phyloP scores from a whole-genome alignment of 2,797 vertebrate species.

The Hafferia zeledoni region DNA sequence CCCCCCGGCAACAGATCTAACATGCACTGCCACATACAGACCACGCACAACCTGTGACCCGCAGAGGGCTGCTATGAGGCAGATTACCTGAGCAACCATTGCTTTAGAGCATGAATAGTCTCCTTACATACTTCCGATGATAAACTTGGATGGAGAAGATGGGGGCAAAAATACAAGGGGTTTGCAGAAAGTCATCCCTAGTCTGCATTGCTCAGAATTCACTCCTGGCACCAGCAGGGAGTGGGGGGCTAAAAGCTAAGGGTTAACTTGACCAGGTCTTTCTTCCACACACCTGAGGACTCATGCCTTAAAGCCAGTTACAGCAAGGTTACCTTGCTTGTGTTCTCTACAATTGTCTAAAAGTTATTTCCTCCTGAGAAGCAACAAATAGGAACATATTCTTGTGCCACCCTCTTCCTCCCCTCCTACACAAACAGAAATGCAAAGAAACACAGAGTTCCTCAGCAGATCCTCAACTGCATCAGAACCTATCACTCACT shows the following conservation, averaged over 20 bases:
- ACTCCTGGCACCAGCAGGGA: not conserved
- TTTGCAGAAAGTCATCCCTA: not conserved
- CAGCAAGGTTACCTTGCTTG: not conserved
- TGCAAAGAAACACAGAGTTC: not conserved
- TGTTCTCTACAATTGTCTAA: not conserved
- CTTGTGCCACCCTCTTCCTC: not conserved
- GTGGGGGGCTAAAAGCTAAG: not conserved
- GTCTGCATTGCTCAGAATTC: not conserved
- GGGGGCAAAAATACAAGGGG: not conserved
- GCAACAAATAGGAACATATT: not conserved
- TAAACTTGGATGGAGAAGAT: not conserved
- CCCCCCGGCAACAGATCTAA: not conserved
- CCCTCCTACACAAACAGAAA: not conserved
- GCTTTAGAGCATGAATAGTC: not conserved
- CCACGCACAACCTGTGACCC: rapidly evolving
- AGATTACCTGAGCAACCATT: not conserved
- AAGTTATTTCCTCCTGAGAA: not conserved
- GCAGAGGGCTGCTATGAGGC: not conserved
- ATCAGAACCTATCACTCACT: not conserved
- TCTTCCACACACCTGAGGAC: not conserved
- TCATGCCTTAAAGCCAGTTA: not conserved
- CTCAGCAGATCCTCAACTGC: not conserved
- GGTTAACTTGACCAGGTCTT: not conserved
- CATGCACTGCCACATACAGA: not conserved
- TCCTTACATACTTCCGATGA: not conserved